Base-by-base conservation (phyloP, 2,888 invertebrate species). In the Shargacucullia verbasci region DNA sequence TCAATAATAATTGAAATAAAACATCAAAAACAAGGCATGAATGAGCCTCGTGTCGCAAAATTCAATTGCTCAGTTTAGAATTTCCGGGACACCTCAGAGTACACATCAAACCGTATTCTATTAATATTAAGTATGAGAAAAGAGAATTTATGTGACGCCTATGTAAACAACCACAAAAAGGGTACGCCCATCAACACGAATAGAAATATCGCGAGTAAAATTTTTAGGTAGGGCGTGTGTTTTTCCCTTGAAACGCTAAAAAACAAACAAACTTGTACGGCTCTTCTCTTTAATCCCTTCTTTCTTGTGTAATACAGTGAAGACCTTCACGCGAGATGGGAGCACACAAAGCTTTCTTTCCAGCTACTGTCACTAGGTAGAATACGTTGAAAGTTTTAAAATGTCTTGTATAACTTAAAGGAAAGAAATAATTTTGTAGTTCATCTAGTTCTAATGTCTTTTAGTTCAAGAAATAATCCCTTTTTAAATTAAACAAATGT, bases 81-180 rank as follows among this genome's bases (percentile, higher is more conserved):
- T 52, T 39, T 59, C 44, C 49, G 46, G 29, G 15, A 52, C 60
- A 73, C 12, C 35, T 37, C 44, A 49, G 46, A 72, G 33, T 47
- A 64, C 44, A 59, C 46, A 47, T 59, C 43, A 71, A 59, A 54
- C 43, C n/a, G 46, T 55, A 48, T 59, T 66, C 57, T 49, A 63
- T 59, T 59, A 59, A 6, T 45, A 59, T 48, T 48, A 65, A 20
- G 20, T 62, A 45, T 53, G 53, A 59, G 20, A 62, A 64, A 69
- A 46, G 56, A 45, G 44, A 58, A 74, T 69, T 66, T 70, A 74
- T 76, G 55, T 47, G 63, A 65, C 62, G 48, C 31, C 37, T 14
- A 41, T 44, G 69, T 71, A 75, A 77, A 77, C 77, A 75, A 15
- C 29, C 25, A 52, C 57, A 48, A 54, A 62, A 76, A 65, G 57